Base-by-base conservation (phyloP, 2,888 invertebrate species). In the Microlaimidae sp. region DNA sequence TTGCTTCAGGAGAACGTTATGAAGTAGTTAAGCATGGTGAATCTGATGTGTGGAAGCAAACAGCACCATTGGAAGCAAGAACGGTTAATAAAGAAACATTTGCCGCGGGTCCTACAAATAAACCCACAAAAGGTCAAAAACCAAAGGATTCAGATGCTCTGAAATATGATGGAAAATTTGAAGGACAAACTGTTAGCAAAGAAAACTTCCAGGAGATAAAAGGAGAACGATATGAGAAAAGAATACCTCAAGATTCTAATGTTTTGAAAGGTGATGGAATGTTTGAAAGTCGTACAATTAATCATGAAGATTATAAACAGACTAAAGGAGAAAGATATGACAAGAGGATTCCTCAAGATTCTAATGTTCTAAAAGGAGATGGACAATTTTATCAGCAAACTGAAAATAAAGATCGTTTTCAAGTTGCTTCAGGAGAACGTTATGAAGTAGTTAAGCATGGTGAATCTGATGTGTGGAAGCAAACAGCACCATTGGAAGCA, bases 1-100 rank as follows among this genome's bases (percentile, higher is more conserved):
- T n/a, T n/a, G n/a, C n/a, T n/a, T n/a, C n/a, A n/a, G 43, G 43
- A 21, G 43, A 43, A 7, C 43, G 43, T 21, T 43, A 43, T 43
- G 7, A 5, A 5, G 23, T 21, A 5, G 23, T 21, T 21, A n/a
- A 24, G 5, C 43, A 10, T 10, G 5, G 7, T n/a, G 23, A 24
- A 10, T 43, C 43, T 19, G 43, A n/a, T 7, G 21, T 10, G 13
- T n/a, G 5, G 7, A 21, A 7, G 23, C 7, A 10, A 7, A 43
- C 43, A 5, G 43, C 21, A 7, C 23, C 43, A 19, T 10, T 43
- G 23, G n/a, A n/a, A n/a, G n/a, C n/a, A n/a, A n/a, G n/a, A n/a
- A n/a, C n/a, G n/a, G n/a, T n/a, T n/a, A n/a, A n/a, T n/a, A n/a
- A n/a, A n/a, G n/a, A n/a, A n/a, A n/a, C n/a, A n/a, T n/a, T n/a